Percentiles rank a stretch among this genome's conserved stretches.
phyloP scores from a whole-genome alignment of 2,888 invertebrate genomes.

The Agrochola lychnidis region DNA sequence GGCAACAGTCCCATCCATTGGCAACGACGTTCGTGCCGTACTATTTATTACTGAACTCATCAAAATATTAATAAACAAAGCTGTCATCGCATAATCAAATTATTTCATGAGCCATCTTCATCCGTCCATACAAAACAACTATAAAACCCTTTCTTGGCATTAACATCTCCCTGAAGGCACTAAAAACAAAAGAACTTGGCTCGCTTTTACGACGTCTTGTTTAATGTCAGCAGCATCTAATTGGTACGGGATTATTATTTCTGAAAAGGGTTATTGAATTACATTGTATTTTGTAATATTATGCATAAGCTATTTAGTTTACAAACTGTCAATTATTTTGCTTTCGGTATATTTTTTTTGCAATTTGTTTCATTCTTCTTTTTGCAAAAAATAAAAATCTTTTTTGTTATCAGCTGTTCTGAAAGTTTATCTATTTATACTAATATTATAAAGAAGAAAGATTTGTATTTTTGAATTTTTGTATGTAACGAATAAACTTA shows the following conservation, averaged over 20 bases:
- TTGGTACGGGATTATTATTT: conserved; percentile 61
- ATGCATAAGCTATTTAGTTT: background rate
- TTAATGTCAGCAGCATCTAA: conserved; percentile 64
- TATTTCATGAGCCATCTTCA: conserved; percentile 69
- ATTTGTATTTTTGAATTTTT: no score
- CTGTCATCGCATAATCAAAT: conserved; percentile 69
- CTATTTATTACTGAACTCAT: conserved; percentile 9
- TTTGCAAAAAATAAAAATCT: no score
- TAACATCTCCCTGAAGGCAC: conserved; percentile 53
- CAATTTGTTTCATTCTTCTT: no score
- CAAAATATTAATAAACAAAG: conserved; percentile 61
- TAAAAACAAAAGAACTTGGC: conserved; percentile 65
- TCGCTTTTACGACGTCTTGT: conserved; percentile 61
- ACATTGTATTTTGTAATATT: conserved; percentile 22
- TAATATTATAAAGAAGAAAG: no score
- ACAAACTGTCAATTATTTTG: background rate
- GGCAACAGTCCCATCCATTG: no score
- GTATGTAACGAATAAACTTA: no score
- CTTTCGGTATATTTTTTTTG: no score
- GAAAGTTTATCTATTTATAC: background rate
- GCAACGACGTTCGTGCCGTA: no score
- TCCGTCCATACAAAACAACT: conserved; percentile 66
- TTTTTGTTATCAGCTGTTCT: background rate
- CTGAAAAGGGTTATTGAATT: conserved; percentile 38
- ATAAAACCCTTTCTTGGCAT: conserved; percentile 71